Evolutionary conservation across 2,113 vertebrate genomes (phyloP).

Genomic region (Rissa tridactyla): DNA sequence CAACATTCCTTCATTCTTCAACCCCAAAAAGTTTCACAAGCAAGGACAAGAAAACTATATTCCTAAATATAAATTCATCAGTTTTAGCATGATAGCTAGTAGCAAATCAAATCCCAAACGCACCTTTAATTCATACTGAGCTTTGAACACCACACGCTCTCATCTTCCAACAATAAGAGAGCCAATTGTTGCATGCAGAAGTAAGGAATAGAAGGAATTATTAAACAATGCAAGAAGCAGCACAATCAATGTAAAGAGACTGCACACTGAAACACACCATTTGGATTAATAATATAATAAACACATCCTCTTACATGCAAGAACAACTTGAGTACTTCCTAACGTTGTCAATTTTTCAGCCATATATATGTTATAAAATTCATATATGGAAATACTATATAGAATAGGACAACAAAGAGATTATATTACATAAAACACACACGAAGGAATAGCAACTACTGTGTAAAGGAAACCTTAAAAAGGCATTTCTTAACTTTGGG

Average conservation of each 20-base stretch:
- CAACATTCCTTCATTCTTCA: neutral
- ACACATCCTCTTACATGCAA: neutral
- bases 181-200: slow-evolving; percentile 64
- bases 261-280: neutral
- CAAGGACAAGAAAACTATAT: neutral
- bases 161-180: slow-evolving; percentile 68
- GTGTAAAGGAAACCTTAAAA: neutral
- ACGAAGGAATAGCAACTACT: neutral
- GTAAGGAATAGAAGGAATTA: slow-evolving; percentile 65
- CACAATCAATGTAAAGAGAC: slow-evolving; percentile 25
- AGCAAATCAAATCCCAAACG: slow-evolving; percentile 57
- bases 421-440: neutral
- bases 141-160: slow-evolving; percentile 63
- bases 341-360: neutral
- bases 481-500: neutral
- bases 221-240: slow-evolving; percentile 36
- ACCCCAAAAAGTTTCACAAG: neutral
- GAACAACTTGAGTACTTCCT: neutral
- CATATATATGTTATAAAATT: neutral
- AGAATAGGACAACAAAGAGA: neutral
- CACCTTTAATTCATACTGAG: slow-evolving; percentile 68
- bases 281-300: neutral
- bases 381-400: neutral
- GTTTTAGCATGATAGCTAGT: neutral
- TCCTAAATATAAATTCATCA: neutral